A percentile compares a stretch with the other conserved stretches of the same genome.
Conservation (phyloP, 2,888 invertebrate genomes). For the Stegana nigrithorax region DNA sequence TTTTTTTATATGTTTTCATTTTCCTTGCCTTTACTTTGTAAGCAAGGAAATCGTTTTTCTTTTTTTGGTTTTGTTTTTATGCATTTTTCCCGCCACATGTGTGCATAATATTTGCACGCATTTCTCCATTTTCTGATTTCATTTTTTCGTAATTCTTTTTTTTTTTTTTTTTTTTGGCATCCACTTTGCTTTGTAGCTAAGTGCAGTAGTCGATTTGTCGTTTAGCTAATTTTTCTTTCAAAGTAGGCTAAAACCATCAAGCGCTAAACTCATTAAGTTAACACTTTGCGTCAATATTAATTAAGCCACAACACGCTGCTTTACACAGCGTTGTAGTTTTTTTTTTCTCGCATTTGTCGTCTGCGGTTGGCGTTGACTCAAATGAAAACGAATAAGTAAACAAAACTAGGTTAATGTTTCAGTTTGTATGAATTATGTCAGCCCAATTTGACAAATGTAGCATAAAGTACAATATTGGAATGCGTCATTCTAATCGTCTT, state of each 20-base stretch:
- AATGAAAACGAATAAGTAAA: too few relatives aligned
- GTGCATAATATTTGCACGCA: conserved; percentile 4
- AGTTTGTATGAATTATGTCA: too few relatives aligned
- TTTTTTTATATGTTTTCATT: not conserved
- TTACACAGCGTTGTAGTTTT: not conserved
- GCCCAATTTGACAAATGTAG: too few relatives aligned
- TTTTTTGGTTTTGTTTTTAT: not conserved
- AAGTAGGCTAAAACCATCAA: not conserved
- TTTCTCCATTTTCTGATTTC: not conserved
- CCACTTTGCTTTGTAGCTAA: not conserved
- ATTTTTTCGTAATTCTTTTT: not conserved
- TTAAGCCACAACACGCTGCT: not conserved
- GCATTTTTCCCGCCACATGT: not conserved
- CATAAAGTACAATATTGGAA: too few relatives aligned
- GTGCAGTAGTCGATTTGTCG: too few relatives aligned
- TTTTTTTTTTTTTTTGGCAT: not conserved
- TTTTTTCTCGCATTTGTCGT: too few relatives aligned
- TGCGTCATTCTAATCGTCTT: too few relatives aligned
- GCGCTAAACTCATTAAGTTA: conserved; percentile 9
- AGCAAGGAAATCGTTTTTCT: too few relatives aligned
- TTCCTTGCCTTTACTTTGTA: not conserved
- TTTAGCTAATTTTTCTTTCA: not conserved
- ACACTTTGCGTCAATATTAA: conserved; percentile 12
- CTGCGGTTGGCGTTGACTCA: too few relatives aligned
- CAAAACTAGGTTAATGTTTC: too few relatives aligned